Conservation (phyloP, 2,888 invertebrate species). For the Hyposoter didymator region DNA sequence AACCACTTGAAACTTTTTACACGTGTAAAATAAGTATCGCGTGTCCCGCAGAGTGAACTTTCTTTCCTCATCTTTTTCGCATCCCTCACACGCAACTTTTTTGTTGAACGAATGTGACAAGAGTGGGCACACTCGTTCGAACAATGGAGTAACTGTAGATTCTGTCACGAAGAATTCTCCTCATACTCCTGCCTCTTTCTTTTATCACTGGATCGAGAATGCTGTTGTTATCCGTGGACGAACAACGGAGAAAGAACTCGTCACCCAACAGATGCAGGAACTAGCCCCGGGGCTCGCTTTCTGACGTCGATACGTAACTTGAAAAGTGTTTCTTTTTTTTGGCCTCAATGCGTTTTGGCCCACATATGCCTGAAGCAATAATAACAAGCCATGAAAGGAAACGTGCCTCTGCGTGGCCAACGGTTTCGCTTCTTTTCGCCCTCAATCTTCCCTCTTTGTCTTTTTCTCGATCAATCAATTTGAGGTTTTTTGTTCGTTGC, state of each 20-base stretch:
- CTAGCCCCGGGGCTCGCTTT: conserved; percentile 69
- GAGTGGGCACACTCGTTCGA: conserved; percentile 44
- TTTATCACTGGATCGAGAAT: conserved; percentile 61
- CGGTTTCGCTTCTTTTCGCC: conserved; percentile 58
- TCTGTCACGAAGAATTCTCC: conserved; percentile 68
- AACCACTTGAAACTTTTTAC: conserved; percentile 11
- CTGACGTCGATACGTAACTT: conserved; percentile 71
- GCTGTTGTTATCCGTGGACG: conserved; percentile 16
- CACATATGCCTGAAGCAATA: conserved; percentile 80
- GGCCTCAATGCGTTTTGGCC: conserved; percentile 70
- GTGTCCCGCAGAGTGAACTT: conserved; percentile 23
- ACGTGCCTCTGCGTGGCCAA: conserved; percentile 70
- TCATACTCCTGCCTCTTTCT: conserved; percentile 32
- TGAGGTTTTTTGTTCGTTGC: conserved; percentile 16
- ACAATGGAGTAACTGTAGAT: conserved; percentile 67
- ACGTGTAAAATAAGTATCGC: conserved; percentile 30
- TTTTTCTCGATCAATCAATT: conserved; percentile 44
- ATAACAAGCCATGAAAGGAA: conserved; percentile 74
- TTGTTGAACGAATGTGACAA: conserved; percentile 32
- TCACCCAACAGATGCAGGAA: conserved; percentile 77
- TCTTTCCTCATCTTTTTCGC: conserved; percentile 49
- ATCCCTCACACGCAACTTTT: conserved; percentile 59
- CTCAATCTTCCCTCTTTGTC: conserved; percentile 49
- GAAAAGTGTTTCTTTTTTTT: conserved; percentile 73
- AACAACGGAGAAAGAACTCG: conserved; percentile 53